Percentiles rank a stretch among this genome's conserved stretches.
Evolutionary conservation across 2,797 vertebrate species (phyloP).

Genomic region (Gorsachius magnificus): DNA sequence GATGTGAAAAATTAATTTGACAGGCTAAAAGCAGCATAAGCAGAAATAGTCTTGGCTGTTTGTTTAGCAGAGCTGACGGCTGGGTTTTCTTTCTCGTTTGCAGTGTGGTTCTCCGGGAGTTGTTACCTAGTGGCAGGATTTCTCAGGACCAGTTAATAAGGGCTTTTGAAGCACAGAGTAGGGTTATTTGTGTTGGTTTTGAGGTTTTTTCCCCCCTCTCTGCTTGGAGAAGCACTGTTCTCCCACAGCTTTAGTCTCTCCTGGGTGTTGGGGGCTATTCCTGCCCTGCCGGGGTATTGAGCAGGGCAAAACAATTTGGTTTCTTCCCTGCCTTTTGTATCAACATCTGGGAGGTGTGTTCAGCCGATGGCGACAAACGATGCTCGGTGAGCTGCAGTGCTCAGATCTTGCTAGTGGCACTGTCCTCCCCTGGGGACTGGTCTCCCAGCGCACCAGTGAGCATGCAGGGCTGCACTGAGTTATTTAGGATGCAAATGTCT

Average conservation of each 20-base stretch:
- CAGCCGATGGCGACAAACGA: background rate
- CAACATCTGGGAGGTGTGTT: background rate
- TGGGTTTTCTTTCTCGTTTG: background rate
- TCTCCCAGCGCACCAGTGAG: background rate
- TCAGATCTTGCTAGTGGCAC: rapidly evolving
- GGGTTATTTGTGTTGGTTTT: background rate
- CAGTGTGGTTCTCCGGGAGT: background rate
- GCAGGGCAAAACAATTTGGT: background rate
- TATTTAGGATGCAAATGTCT: background rate
- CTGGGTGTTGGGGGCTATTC: background rate
- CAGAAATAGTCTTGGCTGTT: constrained; percentile 15
- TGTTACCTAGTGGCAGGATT: background rate
- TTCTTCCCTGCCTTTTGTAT: background rate
- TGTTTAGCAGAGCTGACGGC: background rate
- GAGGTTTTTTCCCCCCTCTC: background rate
- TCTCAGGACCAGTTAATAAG: background rate
- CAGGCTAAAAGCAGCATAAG: constrained; percentile 31
- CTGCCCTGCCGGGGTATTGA: background rate
- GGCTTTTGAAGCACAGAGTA: background rate
- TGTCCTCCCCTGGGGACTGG: background rate
- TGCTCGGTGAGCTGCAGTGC: background rate
- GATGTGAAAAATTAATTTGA: constrained; percentile 54
- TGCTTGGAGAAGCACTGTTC: background rate
- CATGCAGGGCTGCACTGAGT: background rate
- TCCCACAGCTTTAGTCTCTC: rapidly evolving